Base-by-base conservation (phyloP, 1,140 invertebrate species). In the Triops cancriformis region DNA sequence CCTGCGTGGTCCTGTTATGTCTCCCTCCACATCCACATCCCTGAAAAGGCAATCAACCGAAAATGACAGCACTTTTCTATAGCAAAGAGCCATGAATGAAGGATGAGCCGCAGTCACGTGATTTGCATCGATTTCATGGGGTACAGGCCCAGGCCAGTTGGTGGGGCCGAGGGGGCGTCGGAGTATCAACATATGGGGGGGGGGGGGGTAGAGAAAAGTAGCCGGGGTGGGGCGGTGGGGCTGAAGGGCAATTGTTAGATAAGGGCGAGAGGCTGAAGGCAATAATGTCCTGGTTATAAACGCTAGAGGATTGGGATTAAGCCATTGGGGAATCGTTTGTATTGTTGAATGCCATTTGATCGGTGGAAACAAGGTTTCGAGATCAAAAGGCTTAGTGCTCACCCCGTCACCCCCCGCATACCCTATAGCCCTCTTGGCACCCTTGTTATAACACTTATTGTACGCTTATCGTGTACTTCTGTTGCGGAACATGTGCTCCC, bases 381-480 rank as follows among this genome's bases (percentile, higher is more conserved):
- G 51, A 64, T 64, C 51, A 64, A 64, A 23, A 64, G 31, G 31
- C 31, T 37, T 37, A 37, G 31, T 7, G 7, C 31, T 37, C 31
- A 2, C 31, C 31, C 31, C 31, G 2, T 7, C 31, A 2, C 31
- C 31, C 7, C 31, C 31, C 31, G 31, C 31, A 4, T 37, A 7
- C 31, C 31, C 31, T 7, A 37, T 37, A 37, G 51, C 51, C 14
- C 51, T 23, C n/a, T 64, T 64, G 18, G 51, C 51, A 64, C 51
- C 51, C 51, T 64, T 64, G 51, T 64, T 64, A 64, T 64, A 37
- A 64, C 51, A 64, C 51, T 64, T 64, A 64, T 64, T 64, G 51
- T 64, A 18, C 51, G 51, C 51, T 64, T 64, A 64, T n/a, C 51
- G 14, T n/a, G 51, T 64, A 64, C 51, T 64, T 64, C 23, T 64